Conservation (phyloP, 2,888 invertebrate genomes). For the Eupithecia pulchellata region DNA sequence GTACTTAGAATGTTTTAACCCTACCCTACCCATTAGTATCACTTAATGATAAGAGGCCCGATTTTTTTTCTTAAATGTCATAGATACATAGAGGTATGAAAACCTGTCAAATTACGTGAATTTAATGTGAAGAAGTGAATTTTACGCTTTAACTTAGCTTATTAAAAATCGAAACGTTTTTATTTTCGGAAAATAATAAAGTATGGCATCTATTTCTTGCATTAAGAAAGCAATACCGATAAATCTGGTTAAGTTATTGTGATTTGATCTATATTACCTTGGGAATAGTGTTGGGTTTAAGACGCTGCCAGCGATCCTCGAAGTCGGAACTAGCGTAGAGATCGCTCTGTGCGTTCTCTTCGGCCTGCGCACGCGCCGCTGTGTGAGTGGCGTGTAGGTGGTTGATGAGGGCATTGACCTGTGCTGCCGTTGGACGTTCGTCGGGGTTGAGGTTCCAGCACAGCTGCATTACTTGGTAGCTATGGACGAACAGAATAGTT, state of each 20-base stretch:
- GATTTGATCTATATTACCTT: slow-evolving; percentile 57
- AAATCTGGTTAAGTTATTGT: not conserved
- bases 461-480: slow-evolving; percentile 89
- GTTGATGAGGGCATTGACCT: slow-evolving; percentile 75
- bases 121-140: too few species aligned
- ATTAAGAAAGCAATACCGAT: not conserved
- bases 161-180: too few species aligned
- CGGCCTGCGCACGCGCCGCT: slow-evolving; percentile 62
- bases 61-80: not conserved
- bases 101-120: not conserved
- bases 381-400: slow-evolving; percentile 72
- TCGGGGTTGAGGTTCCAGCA: slow-evolving; percentile 85
- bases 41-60: not conserved
- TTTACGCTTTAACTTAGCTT: too few species aligned
- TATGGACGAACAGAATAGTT: slow-evolving; percentile 53
- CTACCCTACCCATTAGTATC: not conserved
- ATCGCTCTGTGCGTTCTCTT: slow-evolving; percentile 57
- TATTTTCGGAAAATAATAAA: too few species aligned
- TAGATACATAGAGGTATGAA: too few species aligned
- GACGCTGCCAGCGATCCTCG: slow-evolving; percentile 89
- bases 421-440: slow-evolving; percentile 65
- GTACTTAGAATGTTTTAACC: not conserved
- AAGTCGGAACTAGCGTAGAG: slow-evolving; percentile 83
- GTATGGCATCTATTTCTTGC: not conserved
- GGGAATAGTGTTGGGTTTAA: slow-evolving; percentile 88